Percentiles rank a stretch among this genome's conserved stretches.
phyloP scores from a whole-genome alignment of 2,888 invertebrate genomes.

The Camponotus fellah region DNA sequence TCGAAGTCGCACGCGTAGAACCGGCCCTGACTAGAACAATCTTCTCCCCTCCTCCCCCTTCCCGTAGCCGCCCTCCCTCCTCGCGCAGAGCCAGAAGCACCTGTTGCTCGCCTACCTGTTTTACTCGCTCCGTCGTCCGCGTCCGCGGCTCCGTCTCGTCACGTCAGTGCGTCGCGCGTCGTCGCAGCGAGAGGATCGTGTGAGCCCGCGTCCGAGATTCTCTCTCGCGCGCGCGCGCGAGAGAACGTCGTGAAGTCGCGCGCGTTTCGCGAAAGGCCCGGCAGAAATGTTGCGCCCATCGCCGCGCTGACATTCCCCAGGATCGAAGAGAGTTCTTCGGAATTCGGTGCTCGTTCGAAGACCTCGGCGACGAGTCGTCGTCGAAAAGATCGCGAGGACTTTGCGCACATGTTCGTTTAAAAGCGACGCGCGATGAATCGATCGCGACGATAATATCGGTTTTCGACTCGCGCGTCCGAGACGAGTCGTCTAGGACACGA shows the following conservation, averaged over 20 bases:
- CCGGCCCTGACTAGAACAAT: constrained; percentile 32
- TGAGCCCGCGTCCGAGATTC: constrained; percentile 67
- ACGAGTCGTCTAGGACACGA: background rate
- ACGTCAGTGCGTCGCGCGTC: constrained; percentile 71
- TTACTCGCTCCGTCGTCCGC: constrained; percentile 72
- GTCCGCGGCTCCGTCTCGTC: constrained; percentile 64
- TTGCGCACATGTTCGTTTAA: background rate
- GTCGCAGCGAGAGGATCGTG: constrained; percentile 59
- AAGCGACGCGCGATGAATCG: background rate
- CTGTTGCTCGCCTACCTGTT: constrained; percentile 85
- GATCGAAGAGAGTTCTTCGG: background rate
- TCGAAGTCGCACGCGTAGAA: background rate
- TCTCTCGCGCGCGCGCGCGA: background rate
- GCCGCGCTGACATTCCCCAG: background rate
- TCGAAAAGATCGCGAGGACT: too few species aligned
- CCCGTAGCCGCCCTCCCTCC: background rate
- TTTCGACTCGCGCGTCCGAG: background rate
- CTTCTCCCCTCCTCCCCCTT: constrained; percentile 18
- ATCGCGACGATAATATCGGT: background rate
- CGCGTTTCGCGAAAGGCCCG: background rate
- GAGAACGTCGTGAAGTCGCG: background rate
- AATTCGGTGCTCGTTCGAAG: too few species aligned
- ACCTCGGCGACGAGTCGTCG: too few species aligned
- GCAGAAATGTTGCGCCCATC: background rate
- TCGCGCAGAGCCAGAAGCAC: constrained; percentile 78